Base-by-base conservation (phyloP, 2,113 vertebrate species). In the Hemiscyllium ocellatum region DNA sequence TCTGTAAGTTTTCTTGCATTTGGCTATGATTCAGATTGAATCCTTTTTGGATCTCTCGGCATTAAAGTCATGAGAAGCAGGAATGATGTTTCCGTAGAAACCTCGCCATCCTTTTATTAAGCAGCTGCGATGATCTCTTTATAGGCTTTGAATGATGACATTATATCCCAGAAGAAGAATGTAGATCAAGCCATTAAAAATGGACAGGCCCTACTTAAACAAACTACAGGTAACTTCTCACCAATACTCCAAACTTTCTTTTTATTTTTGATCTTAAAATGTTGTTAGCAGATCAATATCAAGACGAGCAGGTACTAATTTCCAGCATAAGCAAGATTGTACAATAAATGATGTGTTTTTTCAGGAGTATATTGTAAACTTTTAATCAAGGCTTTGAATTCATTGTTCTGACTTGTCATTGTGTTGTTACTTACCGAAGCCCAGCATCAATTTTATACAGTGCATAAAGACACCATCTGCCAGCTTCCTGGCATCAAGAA, bases 161-260 rank as follows among this genome's bases (percentile, higher is more conserved):
- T 99, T 94, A 72, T 98, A 96, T 99, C 98, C 97, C 98, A 99
- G 97, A 99, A 99, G 97, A 99, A 99, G 97, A 99, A 98, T 0
- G 98, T 99, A 96, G 99, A 99, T 97, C 99, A 99, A 98, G 99
- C 99, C 96, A 98, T 99, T 96, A 98, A 99, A 97, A 99, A 99
- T 0, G 99, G 99, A 96, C 99, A 99, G 96, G 98, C 99, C 95
- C 97, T 99, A 66, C 98, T 99, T 65, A 99, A 99, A 96, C 99
- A 99, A 97, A 99, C 99, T 96, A 99, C 99, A 98, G 99, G 99
- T 99, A 97, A 96, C 29, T 0, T 29, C 66, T 93, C 37, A 72
- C 47, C 52, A 95, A 95, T 24, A 52, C 66, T 72, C n/a, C 5
- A 22, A 94, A 5, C 90, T 56, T 42, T 68, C 69, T 95, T 76